Percentiles rank a stretch among this genome's conserved stretches.
phyloP scores from a whole-genome alignment of 2,888 invertebrate genomes.

The Eupithecia centaureata region DNA sequence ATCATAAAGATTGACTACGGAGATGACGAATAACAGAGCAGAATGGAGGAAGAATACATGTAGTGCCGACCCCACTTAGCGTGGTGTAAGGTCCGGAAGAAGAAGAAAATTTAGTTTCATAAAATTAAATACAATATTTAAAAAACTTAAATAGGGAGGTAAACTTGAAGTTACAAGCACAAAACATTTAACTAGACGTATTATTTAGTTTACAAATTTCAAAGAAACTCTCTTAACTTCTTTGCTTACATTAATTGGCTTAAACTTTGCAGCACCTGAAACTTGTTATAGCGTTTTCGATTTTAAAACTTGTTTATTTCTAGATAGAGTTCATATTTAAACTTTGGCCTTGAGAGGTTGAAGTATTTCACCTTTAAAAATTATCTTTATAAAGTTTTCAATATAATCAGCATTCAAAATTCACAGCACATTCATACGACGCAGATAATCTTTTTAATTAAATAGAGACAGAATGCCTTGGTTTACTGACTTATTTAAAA shows the following conservation, averaged over 20 bases:
- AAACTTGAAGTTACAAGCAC: constrained; percentile 25
- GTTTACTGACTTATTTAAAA: background rate
- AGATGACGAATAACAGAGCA: no score
- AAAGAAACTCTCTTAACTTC: constrained; percentile 45
- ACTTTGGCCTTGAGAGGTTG: background rate
- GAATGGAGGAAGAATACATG: no score
- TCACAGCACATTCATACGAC: background rate
- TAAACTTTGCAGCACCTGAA: constrained; percentile 44
- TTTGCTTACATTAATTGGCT: constrained; percentile 52
- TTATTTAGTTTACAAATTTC: constrained; percentile 43
- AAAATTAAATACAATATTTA: background rate
- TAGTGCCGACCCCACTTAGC: no score
- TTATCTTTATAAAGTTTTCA: background rate
- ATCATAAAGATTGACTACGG: no score
- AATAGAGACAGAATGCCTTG: background rate
- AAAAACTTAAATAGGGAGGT: constrained; percentile 6
- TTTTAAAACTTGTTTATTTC: constrained; percentile 36
- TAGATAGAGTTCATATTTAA: constrained; percentile 8
- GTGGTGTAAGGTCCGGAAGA: no score
- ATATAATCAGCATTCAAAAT: background rate
- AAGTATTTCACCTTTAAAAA: background rate
- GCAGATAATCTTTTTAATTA: background rate
- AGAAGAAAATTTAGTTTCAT: background rate
- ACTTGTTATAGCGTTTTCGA: constrained; percentile 30
- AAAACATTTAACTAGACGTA: constrained; percentile 27